Evolutionary conservation across 2,888 invertebrate genomes (phyloP).

Genomic region (Metopia argyrocephala): DNA sequence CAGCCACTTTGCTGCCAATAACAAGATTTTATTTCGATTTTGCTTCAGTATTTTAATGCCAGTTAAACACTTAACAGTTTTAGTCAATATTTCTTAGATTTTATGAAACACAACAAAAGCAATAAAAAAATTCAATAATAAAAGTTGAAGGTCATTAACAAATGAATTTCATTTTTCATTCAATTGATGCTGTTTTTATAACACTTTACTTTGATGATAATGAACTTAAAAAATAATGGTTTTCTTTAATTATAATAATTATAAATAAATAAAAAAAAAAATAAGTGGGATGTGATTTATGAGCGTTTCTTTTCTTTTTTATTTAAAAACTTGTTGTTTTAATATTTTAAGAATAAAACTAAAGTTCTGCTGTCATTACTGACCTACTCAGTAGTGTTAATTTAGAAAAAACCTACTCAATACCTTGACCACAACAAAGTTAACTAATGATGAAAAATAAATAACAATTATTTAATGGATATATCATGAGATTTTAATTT

Average conservation of each 20-base stretch:
- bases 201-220: background rate
- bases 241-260: conserved; percentile 9
- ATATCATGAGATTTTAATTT: too few relatives aligned
- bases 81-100: background rate
- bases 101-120: background rate
- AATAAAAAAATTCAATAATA: background rate
- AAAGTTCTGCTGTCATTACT: background rate
- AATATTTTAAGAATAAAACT: background rate
- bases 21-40: conserved; percentile 5
- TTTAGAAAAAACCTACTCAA: background rate
- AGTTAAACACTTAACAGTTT: background rate
- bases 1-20: background rate
- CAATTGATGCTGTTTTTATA: background rate
- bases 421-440: too few relatives aligned
- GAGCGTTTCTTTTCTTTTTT: background rate
- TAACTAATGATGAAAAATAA: too few relatives aligned
- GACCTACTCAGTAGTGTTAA: background rate
- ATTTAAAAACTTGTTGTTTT: background rate
- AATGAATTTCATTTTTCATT: conserved; percentile 27
- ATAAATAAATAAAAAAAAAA: background rate
- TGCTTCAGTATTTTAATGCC: background rate
- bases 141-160: conserved; percentile 50
- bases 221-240: conserved; percentile 21
- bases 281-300: conserved; percentile 1
- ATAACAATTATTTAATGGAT: too few relatives aligned